Percentiles rank a stretch among this genome's conserved stretches.
Conservation (phyloP, 1,140 invertebrate genomes). For the Rhopalosiphum maidis region DNA sequence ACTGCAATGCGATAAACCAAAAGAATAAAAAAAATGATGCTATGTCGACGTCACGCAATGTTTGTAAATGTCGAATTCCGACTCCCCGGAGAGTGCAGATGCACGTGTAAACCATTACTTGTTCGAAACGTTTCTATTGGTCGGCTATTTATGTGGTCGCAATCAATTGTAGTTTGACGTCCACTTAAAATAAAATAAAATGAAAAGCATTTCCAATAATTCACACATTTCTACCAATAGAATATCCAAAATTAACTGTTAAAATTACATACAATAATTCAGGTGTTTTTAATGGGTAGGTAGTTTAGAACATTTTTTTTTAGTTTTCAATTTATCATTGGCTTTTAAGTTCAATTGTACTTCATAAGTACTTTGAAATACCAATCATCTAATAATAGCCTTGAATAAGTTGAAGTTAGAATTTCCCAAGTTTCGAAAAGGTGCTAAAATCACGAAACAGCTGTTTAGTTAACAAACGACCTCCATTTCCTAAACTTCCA, state of each 20-base stretch:
- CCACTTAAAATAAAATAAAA: neutral
- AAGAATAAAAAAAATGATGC: neutral
- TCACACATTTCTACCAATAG: neutral
- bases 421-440: neutral
- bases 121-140: neutral
- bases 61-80: neutral
- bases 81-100: neutral
- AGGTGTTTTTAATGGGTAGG: neutral
- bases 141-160: neutral
- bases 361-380: constrained; percentile 15
- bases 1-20: constrained; percentile 21
- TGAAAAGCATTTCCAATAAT: neutral
- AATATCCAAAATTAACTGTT: neutral
- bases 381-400: neutral
- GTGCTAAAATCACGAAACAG: neutral
- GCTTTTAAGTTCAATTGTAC: neutral
- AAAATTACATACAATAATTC: neutral
- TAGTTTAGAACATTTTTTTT: neutral
- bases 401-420: neutral
- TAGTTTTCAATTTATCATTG: neutral
- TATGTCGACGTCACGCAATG: neutral
- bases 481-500: neutral
- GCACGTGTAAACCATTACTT: constrained; percentile 7
- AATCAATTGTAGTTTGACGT: neutral
- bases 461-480: neutral